Base-by-base conservation (phyloP, 2,888 invertebrate genomes). In the Carabus problematicus region DNA sequence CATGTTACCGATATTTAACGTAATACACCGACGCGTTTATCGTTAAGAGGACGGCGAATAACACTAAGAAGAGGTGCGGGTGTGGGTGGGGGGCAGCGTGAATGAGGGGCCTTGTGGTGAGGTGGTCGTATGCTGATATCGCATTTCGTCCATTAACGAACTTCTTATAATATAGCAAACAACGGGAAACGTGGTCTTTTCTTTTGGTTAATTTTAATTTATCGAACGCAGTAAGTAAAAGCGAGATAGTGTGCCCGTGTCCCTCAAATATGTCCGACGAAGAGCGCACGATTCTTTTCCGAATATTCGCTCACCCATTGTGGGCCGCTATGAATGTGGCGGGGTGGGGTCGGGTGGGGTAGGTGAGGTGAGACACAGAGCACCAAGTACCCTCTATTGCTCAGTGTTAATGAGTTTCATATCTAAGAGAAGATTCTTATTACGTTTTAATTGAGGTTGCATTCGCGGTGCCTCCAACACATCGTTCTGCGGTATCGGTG, bases 381-480 rank as follows among this genome's bases (percentile, higher is more conserved):
- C 52, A n/a, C n/a, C n/a, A 75, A 75, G 74, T 75, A 74, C 77
- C 77, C 77, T 79, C 77, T 79, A 80, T 79, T 77, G 79, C 78
- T 76, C 77, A 77, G 79, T 80, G 79, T 81, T 82, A 82, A 82
- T 80, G 81, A 82, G 81, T 82, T 81, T 80, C 78, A 76, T 78
- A 79, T 78, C 78, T 78, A 79, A 78, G 79, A 77, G 77, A 75
- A 79, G 80, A 80, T 81, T 82, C 81, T 82, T 82, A 82, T 82
- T 82, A 82, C 82, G 78, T 82, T 81, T 82, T 82, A 82, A 82
- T 82, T 82, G 82, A 82, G 81, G 80, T 81, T 59, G 54, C 80
- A 81, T 80, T n/a, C n/a, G 29, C 80, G 81, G 81, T 81, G 80
- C 80, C 77, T 29, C 16, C 29, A 14, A 41, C 45, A 29, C 55